A percentile compares a stretch with the other conserved stretches of the same genome.
These are phyloP conservation scores for Atlantisia rogersi DNA, from an alignment of 2,113 vertebrate species.

Conservation along the genomic window DNA sequence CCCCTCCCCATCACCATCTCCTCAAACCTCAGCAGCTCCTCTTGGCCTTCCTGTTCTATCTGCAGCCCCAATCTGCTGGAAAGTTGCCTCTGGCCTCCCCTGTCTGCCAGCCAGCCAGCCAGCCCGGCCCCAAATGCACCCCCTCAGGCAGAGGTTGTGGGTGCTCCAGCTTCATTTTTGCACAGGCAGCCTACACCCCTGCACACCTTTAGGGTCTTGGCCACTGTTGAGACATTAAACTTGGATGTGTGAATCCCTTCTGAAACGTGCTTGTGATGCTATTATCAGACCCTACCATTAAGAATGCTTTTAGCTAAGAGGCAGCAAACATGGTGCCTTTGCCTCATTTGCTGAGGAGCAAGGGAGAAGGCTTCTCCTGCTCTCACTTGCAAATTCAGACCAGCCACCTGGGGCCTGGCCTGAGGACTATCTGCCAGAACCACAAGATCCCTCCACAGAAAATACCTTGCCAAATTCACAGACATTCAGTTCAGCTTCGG, in stretches of 20 bases:
- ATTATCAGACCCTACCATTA: neutral
- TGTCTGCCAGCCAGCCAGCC: neutral
- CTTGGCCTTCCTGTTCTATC: neutral
- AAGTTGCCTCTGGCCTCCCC: neutral
- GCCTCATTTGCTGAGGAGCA: neutral
- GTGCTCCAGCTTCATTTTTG: rapidly evolving
- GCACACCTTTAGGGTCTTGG: neutral
- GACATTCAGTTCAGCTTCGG: neutral
- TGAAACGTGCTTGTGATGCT: neutral
- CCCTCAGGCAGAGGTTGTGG: rapidly evolving
- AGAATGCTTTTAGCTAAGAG: neutral
- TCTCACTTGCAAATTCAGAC: neutral
- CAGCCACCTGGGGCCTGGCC: neutral
- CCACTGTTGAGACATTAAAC: neutral
- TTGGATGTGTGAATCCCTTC: neutral
- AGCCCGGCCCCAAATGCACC: rapidly evolving
- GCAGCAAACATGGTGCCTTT: neutral
- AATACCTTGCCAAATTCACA: neutral
- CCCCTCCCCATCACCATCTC: rapidly evolving
- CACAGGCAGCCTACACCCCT: neutral
- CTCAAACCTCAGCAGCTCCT: neutral
- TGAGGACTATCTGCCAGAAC: neutral
- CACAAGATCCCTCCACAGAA: neutral
- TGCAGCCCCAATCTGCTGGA: neutral
- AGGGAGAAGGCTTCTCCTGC: neutral